Base-by-base conservation (phyloP, 2,113 vertebrate genomes). In the Oophaga pumilio region DNA sequence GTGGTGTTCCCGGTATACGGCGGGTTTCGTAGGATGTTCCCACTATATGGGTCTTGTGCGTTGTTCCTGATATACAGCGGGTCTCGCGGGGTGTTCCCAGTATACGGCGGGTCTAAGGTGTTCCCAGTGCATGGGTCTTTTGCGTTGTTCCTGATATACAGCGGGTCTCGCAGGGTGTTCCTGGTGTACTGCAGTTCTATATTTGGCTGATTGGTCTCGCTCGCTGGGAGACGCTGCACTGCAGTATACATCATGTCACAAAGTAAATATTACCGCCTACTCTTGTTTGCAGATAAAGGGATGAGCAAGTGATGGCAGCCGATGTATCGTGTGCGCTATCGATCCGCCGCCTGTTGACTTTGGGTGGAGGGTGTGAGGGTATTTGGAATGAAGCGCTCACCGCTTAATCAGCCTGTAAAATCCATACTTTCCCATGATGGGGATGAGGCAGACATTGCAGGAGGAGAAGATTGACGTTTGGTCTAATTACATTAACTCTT, bases 401-500 rank as follows among this genome's bases (percentile, higher is more conserved):
- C 50, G 84, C 22, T 52, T 18, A 13, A 68, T 7, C 60, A 60
- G 76, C 66, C 62, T 57, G 28, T 53, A 1, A 62, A 49, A 11
- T 14, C 53, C 0, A 0, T 13, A 49, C 0, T n/a, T 89, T 20
- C 85, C 2, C 9, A 28, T 13, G 68, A 49, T 69, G 62, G 50
- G 0, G 0, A 8, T 43, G 62, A 7, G 11, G 73, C 88, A 50
- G 7, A 11, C 73, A 26, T 0, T 6, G 66, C 24, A 56, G 22
- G 11, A 13, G 43, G 49, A n/a, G 52, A 73, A 87, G 86, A 87
- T 57, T 74, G 86, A 74, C 86, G 71, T 18, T 28, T 56, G 28
- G 6, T 76, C 76, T 82, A 87, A 87, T 87, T 87, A 64, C 79
- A 82, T 87, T 87, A 87, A 87, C 86, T 57, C 79, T 66, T 87